Evolutionary conservation across 2,113 vertebrate genomes (phyloP), one percentile per base, ranked within the genome.

Genomic region (Prinia subflava): DNA sequence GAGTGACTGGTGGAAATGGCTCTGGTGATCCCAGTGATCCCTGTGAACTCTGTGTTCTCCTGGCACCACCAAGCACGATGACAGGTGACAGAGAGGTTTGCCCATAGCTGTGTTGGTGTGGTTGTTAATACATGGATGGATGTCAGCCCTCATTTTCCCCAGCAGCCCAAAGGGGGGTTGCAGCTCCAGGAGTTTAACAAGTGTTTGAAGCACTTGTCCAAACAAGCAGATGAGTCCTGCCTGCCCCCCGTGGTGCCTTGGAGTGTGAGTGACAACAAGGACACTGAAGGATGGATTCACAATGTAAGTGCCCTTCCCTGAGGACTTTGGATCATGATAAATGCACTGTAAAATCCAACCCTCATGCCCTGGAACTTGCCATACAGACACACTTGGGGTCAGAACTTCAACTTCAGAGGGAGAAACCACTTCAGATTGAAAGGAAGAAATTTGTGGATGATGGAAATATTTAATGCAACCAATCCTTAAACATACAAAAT

Each of bases 1-100:
- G 6, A 87, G 42, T 5, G 8, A 35, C 56, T 87, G 35, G 41
- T 73, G 41, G 42, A 67, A 77, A 17, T 11, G 52, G 44, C 47
- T 68, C 16, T 67, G 79, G 60, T 65, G 69, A 73, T 42, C 31
- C 31, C 37, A 8, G 47, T 64, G 69, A 74, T 33, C 46, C 31
- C 9, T 0, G 0, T 52, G 79, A 71, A 22, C 71, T 64, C 49
- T 4, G 2, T 20, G 25, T 75, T n/a, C 63, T 68, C 63, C 44
- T 71, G 77, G 84, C 44, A 81, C 6, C 16, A 39, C 14, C 64
- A 56, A 52, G 62, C 2, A 2, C 5, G 2, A 19, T 41, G 56
- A 17, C 33, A 78, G 21, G 31, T 52, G 62, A 46, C 57, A 85
- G 74, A 42, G 68, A 31, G 57, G 30, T 33, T 44, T 85, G 64